Percentiles rank a stretch among this genome's conserved stretches.
These are phyloP conservation scores for Myopa tessellatipennis DNA, from an alignment of 2,888 invertebrate species.

Conservation along the genomic window DNA sequence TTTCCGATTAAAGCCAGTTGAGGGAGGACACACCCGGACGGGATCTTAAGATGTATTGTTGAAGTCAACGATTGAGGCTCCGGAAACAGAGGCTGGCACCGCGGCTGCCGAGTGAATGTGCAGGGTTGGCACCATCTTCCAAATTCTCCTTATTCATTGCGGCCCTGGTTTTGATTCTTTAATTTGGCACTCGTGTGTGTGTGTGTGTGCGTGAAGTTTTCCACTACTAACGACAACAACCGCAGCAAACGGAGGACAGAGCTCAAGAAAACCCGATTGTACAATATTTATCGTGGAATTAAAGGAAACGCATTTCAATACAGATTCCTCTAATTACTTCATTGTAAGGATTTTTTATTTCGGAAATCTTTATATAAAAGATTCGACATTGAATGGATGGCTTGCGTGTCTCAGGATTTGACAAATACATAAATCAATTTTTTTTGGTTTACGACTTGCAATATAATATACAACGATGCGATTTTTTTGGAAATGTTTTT, in stretches of 20 bases:
- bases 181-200: slow-evolving; percentile 51
- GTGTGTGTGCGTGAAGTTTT: no score
- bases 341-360: slow-evolving; percentile 63
- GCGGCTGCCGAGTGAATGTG: slow-evolving; percentile 32
- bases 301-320: slow-evolving; percentile 53
- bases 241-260: slow-evolving; percentile 27
- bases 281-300: slow-evolving; percentile 58
- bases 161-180: slow-evolving; percentile 66
- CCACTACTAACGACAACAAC: not conserved
- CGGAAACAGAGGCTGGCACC: not conserved
- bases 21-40: slow-evolving; percentile 6
- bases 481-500: no score
- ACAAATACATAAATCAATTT: no score
- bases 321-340: slow-evolving; percentile 64
- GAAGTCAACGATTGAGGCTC: no score
- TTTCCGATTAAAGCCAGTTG: slow-evolving; percentile 27
- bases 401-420: no score
- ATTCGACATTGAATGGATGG: no score
- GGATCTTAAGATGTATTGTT: slow-evolving; percentile 57
- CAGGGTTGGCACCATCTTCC: slow-evolving; percentile 52
- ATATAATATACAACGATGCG: no score
- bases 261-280: slow-evolving; percentile 57
- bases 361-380: slow-evolving; percentile 2
- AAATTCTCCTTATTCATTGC: slow-evolving; percentile 67
- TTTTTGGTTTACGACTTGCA: no score